Percentiles rank a stretch among this genome's conserved stretches.
phyloP scores from a whole-genome alignment of 2,113 vertebrate species.

The Silurus asotus region DNA sequence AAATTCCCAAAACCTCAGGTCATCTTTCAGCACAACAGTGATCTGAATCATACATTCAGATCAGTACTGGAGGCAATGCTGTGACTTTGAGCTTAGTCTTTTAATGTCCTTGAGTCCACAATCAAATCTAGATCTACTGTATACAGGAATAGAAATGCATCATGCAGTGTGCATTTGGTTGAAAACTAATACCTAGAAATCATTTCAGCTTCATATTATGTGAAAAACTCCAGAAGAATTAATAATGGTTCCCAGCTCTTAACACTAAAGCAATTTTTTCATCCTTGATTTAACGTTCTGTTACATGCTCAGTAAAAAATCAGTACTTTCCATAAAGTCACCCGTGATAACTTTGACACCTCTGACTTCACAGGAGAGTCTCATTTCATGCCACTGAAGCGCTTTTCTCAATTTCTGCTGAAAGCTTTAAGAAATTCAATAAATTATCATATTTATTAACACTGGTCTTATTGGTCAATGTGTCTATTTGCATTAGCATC shows the following conservation, averaged over 20 bases:
- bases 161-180: neutral
- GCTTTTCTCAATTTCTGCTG: neutral
- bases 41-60: neutral
- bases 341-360: neutral
- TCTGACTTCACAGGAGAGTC: slow-evolving; percentile 5
- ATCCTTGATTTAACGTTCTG: slow-evolving; percentile 7
- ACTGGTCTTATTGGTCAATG: slow-evolving; percentile 11
- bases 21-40: neutral
- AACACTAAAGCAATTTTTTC: neutral
- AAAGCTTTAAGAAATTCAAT: slow-evolving; percentile 23
- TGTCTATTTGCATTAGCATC: slow-evolving; percentile 19
- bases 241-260: neutral
- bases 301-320: neutral
- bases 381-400: slow-evolving; percentile 10
- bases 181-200: neutral
- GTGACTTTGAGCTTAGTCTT: neutral
- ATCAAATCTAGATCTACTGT: neutral
- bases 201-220: slow-evolving; percentile 7
- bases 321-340: neutral
- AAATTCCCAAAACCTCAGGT: neutral
- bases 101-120: neutral
- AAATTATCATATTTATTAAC: slow-evolving; percentile 43
- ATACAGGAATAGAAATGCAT: neutral
- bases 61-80: neutral
- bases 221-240: slow-evolving; percentile 13